Percentiles rank a stretch among this genome's conserved stretches.
Conservation (phyloP, 2,113 vertebrate species). For the Climacteris rufus region DNA sequence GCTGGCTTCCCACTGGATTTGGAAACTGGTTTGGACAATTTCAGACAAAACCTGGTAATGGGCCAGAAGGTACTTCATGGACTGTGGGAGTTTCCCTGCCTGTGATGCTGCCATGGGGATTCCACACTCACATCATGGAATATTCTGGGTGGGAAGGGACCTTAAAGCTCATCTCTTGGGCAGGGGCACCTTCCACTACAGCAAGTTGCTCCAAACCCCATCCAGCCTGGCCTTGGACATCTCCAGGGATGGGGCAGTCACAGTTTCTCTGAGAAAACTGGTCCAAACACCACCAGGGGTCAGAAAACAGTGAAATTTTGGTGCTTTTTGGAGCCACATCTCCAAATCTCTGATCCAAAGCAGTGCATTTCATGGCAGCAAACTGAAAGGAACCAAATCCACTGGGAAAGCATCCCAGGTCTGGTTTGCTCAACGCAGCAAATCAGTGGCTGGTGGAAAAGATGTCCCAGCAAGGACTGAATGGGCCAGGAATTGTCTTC, state of each 20-base stretch:
- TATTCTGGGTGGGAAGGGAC: neutral
- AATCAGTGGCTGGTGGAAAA: neutral
- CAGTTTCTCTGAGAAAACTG: neutral
- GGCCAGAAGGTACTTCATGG: neutral
- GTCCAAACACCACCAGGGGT: neutral
- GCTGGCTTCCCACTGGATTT: neutral
- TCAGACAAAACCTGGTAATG: neutral
- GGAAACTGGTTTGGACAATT: rapidly evolving
- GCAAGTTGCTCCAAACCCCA: neutral
- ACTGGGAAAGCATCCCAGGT: neutral
- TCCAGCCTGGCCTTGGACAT: neutral
- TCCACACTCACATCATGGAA: neutral
- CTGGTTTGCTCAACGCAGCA: neutral
- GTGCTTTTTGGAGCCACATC: neutral
- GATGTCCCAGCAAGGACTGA: neutral
- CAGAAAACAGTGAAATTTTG: rapidly evolving
- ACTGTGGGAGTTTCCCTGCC: neutral
- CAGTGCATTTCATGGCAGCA: neutral
- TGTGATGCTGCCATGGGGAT: neutral
- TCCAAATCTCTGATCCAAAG: neutral
- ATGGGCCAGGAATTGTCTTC: neutral
- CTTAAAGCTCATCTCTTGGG: neutral
- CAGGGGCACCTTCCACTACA: neutral
- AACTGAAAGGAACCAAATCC: neutral
- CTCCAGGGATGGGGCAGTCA: neutral